Base-by-base conservation (phyloP, 2,888 invertebrate species). In the Dendrolimus pini region DNA sequence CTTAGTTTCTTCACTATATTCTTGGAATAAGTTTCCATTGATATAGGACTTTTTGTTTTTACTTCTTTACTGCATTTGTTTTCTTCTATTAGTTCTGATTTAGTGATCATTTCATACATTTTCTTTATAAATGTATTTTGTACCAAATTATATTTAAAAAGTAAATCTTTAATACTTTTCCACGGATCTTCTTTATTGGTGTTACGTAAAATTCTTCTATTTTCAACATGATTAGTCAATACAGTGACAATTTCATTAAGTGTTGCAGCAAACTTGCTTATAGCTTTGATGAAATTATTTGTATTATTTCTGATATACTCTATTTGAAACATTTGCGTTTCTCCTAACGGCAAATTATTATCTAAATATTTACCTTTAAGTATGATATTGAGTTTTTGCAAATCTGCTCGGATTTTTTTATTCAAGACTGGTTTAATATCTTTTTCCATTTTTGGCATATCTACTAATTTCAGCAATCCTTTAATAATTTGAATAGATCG, bases 1-100 rank as follows among this genome's bases (percentile, higher is more conserved):
- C 75, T 81, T 13, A 89, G 75, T 66, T 83, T 83, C 56, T 75
- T 67, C 64, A 83, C 74, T 54, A 87, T 82, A 63, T 77, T 83
- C 41, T 69, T 78, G 56, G 83, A 74, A 62, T 78, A 77, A 53
- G 60, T 70, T n/a, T 83, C 75, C 55, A 80, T 68, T 3, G 62
- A 62, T 59, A 67, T 54, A 56, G 65, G 65, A 58, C 65, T 68
- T 61, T 63, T 62, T 12, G 41, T 53, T 60, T 57, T 47, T 52
- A 3, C 54, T 41, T 56, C 41, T 41, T 55, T 47, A 47, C 12
- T 47, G 2, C 47, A 47, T 47, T 47, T 47, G 6, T 30, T 30
- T 30, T 30, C 30, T 2, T 47, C 47, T 9, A 9, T 47, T 47
- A 12, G 6, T 47, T 47, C 47, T 47, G 47, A 7, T 47, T 12